These are phyloP conservation scores for Gadopsis bispinosus DNA, from an alignment of 2,797 vertebrate species.

Conservation along the genomic window DNA sequence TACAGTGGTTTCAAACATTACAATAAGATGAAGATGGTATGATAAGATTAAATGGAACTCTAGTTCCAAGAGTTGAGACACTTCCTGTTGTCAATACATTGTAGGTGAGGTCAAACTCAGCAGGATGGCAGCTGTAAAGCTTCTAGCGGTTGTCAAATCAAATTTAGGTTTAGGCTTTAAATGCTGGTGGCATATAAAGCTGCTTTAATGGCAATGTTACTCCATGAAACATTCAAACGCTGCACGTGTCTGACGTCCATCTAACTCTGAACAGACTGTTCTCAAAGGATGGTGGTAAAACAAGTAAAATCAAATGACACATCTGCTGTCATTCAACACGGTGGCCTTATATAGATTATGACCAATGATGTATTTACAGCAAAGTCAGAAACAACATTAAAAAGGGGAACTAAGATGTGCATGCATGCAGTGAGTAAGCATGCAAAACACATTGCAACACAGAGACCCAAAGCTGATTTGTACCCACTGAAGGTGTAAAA, in stretches of 20 bases:
- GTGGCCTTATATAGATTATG: conserved; percentile 9
- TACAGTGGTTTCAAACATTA: neutral
- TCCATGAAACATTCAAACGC: conserved; percentile 14
- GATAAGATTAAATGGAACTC: conserved; percentile 39
- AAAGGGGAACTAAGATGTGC: conserved; percentile 17
- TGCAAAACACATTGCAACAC: neutral
- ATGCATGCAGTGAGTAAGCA: neutral
- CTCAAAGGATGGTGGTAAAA: conserved; percentile 9
- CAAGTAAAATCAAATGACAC: conserved; percentile 37
- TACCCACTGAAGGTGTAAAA: neutral
- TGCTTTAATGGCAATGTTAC: conserved; percentile 7
- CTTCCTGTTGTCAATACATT: conserved; percentile 11
- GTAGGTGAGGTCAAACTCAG: conserved; percentile 1
- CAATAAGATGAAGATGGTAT: conserved; percentile 10
- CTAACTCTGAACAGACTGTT: conserved; percentile 13
- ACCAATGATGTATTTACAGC: conserved; percentile 29
- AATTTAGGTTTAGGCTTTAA: neutral
- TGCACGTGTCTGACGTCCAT: conserved; percentile 20
- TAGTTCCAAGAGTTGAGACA: conserved; percentile 11
- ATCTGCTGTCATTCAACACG: conserved; percentile 34
- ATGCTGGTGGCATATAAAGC: neutral
- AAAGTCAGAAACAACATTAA: conserved; percentile 16
- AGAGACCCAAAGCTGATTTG: neutral
- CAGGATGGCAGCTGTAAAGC: neutral
- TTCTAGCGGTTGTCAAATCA: neutral